phyloP scores from a whole-genome alignment of 2,888 invertebrate species.

The Philhelius pedissequus region DNA sequence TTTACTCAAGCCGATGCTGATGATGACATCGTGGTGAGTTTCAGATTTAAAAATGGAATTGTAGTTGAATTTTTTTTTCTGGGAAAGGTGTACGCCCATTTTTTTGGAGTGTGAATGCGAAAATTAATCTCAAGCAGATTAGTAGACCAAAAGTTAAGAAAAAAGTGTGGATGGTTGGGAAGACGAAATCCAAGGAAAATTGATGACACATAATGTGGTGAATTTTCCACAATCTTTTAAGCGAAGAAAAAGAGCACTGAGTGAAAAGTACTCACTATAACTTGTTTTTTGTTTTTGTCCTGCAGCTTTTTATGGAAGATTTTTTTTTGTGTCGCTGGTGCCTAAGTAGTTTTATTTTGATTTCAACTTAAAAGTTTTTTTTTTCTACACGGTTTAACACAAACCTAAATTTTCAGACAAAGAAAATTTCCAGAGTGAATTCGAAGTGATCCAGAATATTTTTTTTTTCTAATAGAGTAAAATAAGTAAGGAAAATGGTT shows the following conservation, averaged over 20 bases:
- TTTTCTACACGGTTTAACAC: slow-evolving; percentile 60
- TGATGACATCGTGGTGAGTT: slow-evolving; percentile 62
- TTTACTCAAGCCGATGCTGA: neutral
- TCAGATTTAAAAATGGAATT: slow-evolving; percentile 1
- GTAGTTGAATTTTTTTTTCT: neutral
- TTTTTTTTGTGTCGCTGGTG: neutral
- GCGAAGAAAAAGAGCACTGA: neutral
- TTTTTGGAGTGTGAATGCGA: slow-evolving; percentile 13
- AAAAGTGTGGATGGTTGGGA: neutral
- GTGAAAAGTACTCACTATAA: neutral
- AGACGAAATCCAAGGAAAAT: neutral
- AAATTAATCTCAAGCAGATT: neutral
- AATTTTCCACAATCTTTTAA: neutral
- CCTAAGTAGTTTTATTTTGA: neutral
- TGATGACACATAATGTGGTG: neutral
- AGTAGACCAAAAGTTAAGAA: neutral
- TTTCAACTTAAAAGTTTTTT: slow-evolving; percentile 49
- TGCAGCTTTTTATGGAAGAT: slow-evolving; percentile 27
- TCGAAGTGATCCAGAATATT: slow-evolving; percentile 12
- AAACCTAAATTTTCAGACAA: slow-evolving; percentile 59
- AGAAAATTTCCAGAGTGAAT: slow-evolving; percentile 34
- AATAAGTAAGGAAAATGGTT: neutral
- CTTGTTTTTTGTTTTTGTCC: neutral
- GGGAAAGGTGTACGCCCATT: slow-evolving; percentile 48
- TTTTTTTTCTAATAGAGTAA: slow-evolving; percentile 16